Evolutionary conservation across 1,140 invertebrate genomes (phyloP).

Genomic region (Dendrolimus punctatus): DNA sequence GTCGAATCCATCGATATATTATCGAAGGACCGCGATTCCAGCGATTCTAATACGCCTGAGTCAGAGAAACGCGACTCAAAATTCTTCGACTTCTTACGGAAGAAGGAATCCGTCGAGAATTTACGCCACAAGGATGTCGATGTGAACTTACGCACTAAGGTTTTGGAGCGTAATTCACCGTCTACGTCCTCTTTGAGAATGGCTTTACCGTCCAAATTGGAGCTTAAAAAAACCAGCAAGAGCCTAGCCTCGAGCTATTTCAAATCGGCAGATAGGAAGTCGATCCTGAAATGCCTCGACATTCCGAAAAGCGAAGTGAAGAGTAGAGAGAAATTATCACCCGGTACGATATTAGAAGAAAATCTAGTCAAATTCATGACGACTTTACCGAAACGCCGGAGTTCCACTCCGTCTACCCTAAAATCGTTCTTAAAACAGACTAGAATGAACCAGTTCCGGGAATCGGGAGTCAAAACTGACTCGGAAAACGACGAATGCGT

Average conservation of each 20-base stretch:
- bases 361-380: slow-evolving; percentile 33
- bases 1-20: slow-evolving; percentile 29
- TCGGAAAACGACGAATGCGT: slow-evolving; percentile 44
- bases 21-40: slow-evolving; percentile 21
- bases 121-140: background rate
- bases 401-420: slow-evolving; percentile 42
- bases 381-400: slow-evolving; percentile 40
- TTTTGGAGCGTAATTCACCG: slow-evolving; percentile 13
- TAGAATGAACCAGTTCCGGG: slow-evolving; percentile 27
- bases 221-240: slow-evolving; percentile 16
- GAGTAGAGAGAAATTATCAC: slow-evolving; percentile 20
- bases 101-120: slow-evolving; percentile 5
- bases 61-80: slow-evolving; percentile 1
- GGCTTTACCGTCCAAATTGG: background rate
- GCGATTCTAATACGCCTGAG: slow-evolving; percentile 17
- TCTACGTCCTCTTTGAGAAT: slow-evolving; percentile 16
- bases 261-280: slow-evolving; percentile 27
- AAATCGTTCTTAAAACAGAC: slow-evolving; percentile 15
- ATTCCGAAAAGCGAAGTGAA: slow-evolving; percentile 26
- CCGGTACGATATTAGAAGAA: slow-evolving; percentile 34
- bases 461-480: slow-evolving; percentile 40
- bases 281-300: slow-evolving; percentile 44
- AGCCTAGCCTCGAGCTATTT: slow-evolving; percentile 43
- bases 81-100: slow-evolving; percentile 3
- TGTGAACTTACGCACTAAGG: background rate